Base-by-base conservation (phyloP, 2,797 vertebrate genomes). In the Spondyliosoma cantharus region DNA sequence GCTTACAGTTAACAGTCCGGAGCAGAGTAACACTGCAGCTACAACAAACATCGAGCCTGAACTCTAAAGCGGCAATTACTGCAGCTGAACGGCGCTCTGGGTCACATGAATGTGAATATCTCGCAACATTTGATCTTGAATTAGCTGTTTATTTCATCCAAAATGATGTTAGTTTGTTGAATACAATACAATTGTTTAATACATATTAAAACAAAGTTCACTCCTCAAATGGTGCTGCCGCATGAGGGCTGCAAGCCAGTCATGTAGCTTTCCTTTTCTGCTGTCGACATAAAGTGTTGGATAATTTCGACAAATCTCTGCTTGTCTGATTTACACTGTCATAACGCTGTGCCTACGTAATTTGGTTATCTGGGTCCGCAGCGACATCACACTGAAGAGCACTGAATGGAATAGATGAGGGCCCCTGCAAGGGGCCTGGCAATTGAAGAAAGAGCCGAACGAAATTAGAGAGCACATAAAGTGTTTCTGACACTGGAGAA, bases 401-500 rank as follows among this genome's bases (percentile, higher is more conserved):
- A 62, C 65, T 78, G 81, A 90, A 72, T 54, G 67, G 81, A 83
- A 82, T 82, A 72, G 78, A 91, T 86, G 78, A 82, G 78, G 78
- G 72, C 65, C 68, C 80, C 83, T 75, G 75, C 8, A 59, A 83
- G 62, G 71, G 70, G 84, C 59, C 76, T 74, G 69, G 87, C 78
- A 90, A 88, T 86, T 81, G 84, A 83, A 82, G 80, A 82, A 86
- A 80, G 81, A 87, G 82, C 73, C 32, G 71, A 88, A 87, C 53
- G 15, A 84, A 91, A 90, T 86, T 84, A 87, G 77, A 84, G 82
- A 78, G 66, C 81, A 74, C 73, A 80, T 83, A 83, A 91, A 92
- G 83, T 90, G 84, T 91, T 85, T 76, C 85, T 79, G 87, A 91
- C 88, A 90, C 76, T 73, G 58, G 74, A 43, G 73, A 90, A 92